Base-by-base conservation (phyloP, 2,888 invertebrate species). In the Leucophora obtusa region DNA sequence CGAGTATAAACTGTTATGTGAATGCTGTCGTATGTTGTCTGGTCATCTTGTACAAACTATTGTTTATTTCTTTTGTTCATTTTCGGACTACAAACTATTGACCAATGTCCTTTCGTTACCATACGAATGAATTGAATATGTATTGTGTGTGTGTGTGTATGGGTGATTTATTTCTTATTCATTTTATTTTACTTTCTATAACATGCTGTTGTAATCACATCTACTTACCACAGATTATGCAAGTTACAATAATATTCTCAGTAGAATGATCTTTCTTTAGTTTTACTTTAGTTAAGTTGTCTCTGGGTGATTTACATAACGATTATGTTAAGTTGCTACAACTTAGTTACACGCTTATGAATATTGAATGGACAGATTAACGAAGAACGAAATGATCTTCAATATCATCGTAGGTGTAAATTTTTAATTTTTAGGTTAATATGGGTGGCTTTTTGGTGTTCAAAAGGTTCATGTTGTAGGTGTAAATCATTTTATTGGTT, bases 151-250 rank as follows among this genome's bases (percentile, higher is more conserved):
- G n/a, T 24, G 54, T 60, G 33, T 58, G 24, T 35, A 15, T 38
- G 1, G 6, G 28, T 6, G 14, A 50, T 54, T 53, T 7, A 5
- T 17, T 33, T 24, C 43, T n/a, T 47, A 38, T 53, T 50, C 8
- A 43, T 9, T 18, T 28, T 8, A n/a, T n/a, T n/a, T n/a, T n/a
- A n/a, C n/a, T 51, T 17, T 17, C 5, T 6, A 10, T 59, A 47
- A 70, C 84, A 86, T 84, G 85, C 84, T 82, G 84, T 76, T 86
- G 87, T 88, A 87, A 88, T 87, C 87, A 83, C 73, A 83, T 72
- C 76, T 85, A 85, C 85, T 89, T 88, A 87, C 87, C 83, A 83
- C 87, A 87, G 88, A 88, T 88, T 89, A 89, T 88, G 88, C 85
- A 88, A 89, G 86, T 84, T 84, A 76, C 73, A 80, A 83, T 68